A percentile compares a stretch with the other conserved stretches of the same genome.
These are phyloP conservation scores for Lethenteron reissneri DNA, from an alignment of 2,113 vertebrate genomes.

Conservation along the genomic window DNA sequence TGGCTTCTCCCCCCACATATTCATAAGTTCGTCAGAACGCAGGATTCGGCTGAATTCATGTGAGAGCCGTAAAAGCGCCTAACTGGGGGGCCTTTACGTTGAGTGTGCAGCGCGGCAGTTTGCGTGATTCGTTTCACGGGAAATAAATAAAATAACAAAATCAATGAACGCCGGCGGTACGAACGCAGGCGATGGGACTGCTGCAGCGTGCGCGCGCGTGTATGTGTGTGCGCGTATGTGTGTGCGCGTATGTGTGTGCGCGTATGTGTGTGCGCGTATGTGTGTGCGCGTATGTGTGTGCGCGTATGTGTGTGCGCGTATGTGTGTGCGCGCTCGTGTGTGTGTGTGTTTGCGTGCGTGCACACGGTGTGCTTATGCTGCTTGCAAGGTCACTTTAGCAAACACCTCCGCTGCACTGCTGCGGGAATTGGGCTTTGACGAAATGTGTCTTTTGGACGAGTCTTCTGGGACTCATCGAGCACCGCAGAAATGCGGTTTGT, in stretches of 20 bases:
- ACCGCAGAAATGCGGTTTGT: not conserved
- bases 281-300: not conserved
- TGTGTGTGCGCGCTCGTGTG: not conserved
- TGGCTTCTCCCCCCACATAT: no score
- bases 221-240: not conserved
- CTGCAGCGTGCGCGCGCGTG: not conserved
- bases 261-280: no score
- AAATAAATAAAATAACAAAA: no score
- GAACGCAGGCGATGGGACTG: no score
- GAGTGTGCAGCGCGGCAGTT: no score
- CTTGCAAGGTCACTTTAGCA: not conserved
- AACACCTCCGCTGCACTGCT: not conserved
- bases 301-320: not conserved
- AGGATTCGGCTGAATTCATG: no score
- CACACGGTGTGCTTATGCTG: not conserved
- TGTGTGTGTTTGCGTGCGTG: not conserved
- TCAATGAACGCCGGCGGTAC: no score
- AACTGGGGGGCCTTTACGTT: no score
- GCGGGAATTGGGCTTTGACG: no score
- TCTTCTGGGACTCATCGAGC: not conserved
- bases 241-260: not conserved
- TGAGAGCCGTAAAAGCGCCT: no score
- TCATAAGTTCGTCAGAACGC: no score
- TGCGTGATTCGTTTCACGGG: no score
- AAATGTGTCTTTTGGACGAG: not conserved